Evolutionary conservation across 2,113 vertebrate species (phyloP).

Genomic region (Bufo bufo): DNA sequence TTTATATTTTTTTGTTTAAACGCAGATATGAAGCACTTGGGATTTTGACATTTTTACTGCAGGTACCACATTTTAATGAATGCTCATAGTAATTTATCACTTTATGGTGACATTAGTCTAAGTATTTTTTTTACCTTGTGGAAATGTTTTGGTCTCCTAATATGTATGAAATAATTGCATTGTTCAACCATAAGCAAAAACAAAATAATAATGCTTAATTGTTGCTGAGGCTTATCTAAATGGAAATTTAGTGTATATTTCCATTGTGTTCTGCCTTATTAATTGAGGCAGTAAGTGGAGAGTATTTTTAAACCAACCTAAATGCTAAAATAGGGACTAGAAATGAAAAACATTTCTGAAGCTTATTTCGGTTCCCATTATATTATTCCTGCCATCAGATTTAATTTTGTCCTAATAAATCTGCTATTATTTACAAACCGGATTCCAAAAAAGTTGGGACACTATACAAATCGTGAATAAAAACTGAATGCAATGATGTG

Average conservation of each 20-base stretch:
- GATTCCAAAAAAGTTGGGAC: no score
- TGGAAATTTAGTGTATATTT: neutral
- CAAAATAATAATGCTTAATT: neutral
- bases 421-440: no score
- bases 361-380: no score
- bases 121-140: neutral
- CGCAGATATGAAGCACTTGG: neutral
- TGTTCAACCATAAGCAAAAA: neutral
- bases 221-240: neutral
- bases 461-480: no score
- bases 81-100: neutral
- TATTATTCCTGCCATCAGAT: no score
- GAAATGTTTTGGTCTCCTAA: neutral
- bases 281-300: neutral
- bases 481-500: no score
- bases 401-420: no score
- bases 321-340: no score
- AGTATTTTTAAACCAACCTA: neutral
- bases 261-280: neutral
- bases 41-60: conserved; percentile 33
- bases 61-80: conserved; percentile 19
- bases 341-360: no score
- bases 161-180: neutral
- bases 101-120: conserved; percentile 8
- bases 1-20: conserved; percentile 11